Evolutionary conservation across 2,113 vertebrate genomes (phyloP).

Genomic region (Danio rerio): GRCz12tu NC_133195.1:31246001-31246500

Average conservation of each 20-base stretch:
- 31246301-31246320: not conserved
- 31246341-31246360: constrained; percentile 19
- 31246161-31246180: constrained; percentile 12
- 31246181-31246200: not conserved
- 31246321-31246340: not conserved
- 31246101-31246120: not conserved
- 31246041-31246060: not conserved
- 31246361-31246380: not conserved
- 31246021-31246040: not conserved
- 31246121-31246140: not conserved
- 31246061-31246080: too few species aligned
- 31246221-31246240: not conserved
- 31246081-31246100: too few species aligned
- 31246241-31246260: not conserved
- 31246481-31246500: not conserved
- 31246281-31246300: not conserved
- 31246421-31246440: not conserved
- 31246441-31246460: constrained; percentile 10
- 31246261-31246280: constrained; percentile 22
- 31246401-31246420: not conserved
- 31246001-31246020: not conserved
- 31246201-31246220: not conserved
- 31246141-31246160: not conserved
- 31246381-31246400: not conserved
- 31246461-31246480: constrained; percentile 11